Evolutionary conservation across 2,888 invertebrate genomes (phyloP), one percentile per base, ranked within the genome.

Genomic region (Hyposoter didymator): DNA sequence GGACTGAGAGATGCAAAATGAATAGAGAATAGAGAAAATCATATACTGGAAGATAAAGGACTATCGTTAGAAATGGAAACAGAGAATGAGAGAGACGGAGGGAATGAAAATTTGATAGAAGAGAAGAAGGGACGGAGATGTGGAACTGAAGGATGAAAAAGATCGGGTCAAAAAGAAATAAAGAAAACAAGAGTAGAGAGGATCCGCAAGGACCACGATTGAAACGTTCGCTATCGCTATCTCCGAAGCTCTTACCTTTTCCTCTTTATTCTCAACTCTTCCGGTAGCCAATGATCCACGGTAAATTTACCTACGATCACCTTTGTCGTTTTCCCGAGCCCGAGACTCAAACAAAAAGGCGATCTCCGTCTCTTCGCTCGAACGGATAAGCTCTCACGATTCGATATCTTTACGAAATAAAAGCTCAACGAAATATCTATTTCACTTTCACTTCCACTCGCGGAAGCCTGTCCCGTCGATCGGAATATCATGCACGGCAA

Each of bases 291-390:
- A 85, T 82, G 85, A 82, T 78, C 84, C 55, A 75, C 82, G 82
- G 75, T 79, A 75, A 82, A 85, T 84, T 84, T 78, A 85, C 85
- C 85, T 84, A 79, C 76, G 80, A 67, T 84, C 83, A 84, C 73
- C 84, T 84, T 80, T 76, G 72, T 79, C 64, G 67, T 64, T 73
- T 70, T 12, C 55, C 69, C 43, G 39, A 45, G 28, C 72, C 49
- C 47, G 47, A 72, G 45, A 69, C 22, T 35, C 43, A 49, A 66
- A 66, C n/a, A 62, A 32, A 66, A 67, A 74, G 45, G 49, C 47
- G 45, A 47, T 47, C n/a, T 19, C 55, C 19, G 62, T n/a, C 12
- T 59, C 47, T 39, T 67, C 67, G 49, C 70, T 70, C 45, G 45
- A 64, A 66, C 35, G 84, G 84, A 78, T 82, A 66, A 82, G 72